Base-by-base conservation (phyloP, 2,888 invertebrate genomes). In the Hermaeophaga mercurialis region DNA sequence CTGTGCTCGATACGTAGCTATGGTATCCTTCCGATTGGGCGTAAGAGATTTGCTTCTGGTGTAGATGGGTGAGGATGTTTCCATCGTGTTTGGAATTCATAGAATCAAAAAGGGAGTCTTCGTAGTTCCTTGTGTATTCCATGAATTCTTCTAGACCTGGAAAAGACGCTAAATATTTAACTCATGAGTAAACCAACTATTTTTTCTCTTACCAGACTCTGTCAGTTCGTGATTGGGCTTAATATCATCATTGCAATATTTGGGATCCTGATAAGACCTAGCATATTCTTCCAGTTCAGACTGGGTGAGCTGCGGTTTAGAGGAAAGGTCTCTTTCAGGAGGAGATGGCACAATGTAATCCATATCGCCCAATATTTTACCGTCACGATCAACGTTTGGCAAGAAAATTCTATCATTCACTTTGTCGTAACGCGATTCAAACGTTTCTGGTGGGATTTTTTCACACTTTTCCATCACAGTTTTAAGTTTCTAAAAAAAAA, bases 11-110 rank as follows among this genome's bases (percentile, higher is more conserved):
- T 18, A 90, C 89, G 75, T 90, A 90, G 74, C 89, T 88, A 74
- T 89, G 89, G 75, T 89, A 90, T 47, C 89, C 89, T 78, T 90
- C 89, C 48, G 88, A 88, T 70, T 89, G 89, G 46, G 89, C 89
- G 77, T 90, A 89, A 48, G 88, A 88, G 33, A 86, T 82, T 71
- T 88, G 88, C 70, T 87, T 88, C 66, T 87, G 87, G 73, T 88
- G 88, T 66, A 83, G 80, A 67, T 81, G 82, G 44, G 77, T 78
- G 43, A 80, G 68, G 11, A 73, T 69, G 22, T 63, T 67, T 57
- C 82, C 82, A 63, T 81, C 81, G 69, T 69, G 67, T 46, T 74
- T 74, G 36, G 72, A 68, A 61, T 58, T 66, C 66, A 71, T 68
- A 5, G 71, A 71, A 58, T 61, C 70, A 64, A 70, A 74, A 24